Evolutionary conservation across 2,888 invertebrate species (phyloP), one percentile per base, ranked within the genome.

Genomic region (Dexiosoma caninum): DNA sequence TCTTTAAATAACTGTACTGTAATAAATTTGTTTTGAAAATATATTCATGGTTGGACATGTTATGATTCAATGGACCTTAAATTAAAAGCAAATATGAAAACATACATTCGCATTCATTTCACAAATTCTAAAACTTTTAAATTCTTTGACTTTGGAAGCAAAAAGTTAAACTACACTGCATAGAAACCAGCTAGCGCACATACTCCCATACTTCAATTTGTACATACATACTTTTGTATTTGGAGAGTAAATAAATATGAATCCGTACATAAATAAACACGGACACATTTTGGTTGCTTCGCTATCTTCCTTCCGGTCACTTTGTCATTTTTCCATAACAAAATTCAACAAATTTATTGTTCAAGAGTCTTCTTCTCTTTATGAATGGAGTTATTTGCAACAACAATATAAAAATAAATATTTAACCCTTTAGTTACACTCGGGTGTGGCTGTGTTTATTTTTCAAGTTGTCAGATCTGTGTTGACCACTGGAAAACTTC

Each of bases 281-380:
- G 14, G 27, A 57, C 10, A 57, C 6, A 51, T 16, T 59, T 51
- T 70, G 12, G 35, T 35, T 66, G 46, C 44, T 32, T 70, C 49
- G 69, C 74, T 82, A 86, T 87, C 88, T 88, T 86, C 87, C 88
- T 88, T 86, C 87, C 88, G 88, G 88, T 86, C 85, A 86, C 84
- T 87, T 88, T 87, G 86, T 87, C 86, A 87, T 86, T 85, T 86
- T 85, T 85, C 84, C 83, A 84, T 83, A 85, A 85, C 86, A 87
- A 86, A 85, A 85, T 85, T 87, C 86, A 86, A 59, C n/a, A 74
- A 75, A 53, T 71, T 14, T 69, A 66, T 40, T 57, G 40, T 44
- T 30, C 74, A 66, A 66, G 66, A 57, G 44, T n/a, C 32, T 44
- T 10, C 16, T 59, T 70, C 27, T 40, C 8, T 23, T 27, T 30